A percentile compares a stretch with the other conserved stretches of the same genome.
These are phyloP conservation scores for Zoanthus sociatus DNA, from an alignment of 92 coral and sea anemone genomes.

Conservation along the genomic window DNA sequence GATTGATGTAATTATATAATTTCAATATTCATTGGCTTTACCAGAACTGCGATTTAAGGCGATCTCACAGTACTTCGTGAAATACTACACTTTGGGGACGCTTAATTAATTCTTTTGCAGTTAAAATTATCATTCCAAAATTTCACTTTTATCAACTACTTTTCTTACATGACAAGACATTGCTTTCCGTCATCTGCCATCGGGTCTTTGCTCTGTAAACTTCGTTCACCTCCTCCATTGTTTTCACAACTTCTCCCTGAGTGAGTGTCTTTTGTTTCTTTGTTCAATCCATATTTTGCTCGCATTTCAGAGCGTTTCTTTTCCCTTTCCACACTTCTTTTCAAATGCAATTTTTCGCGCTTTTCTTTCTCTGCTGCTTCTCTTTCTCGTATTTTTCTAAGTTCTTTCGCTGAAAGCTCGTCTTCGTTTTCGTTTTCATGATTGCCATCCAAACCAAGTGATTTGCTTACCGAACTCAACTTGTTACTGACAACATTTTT, in stretches of 20 bases:
- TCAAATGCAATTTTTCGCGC: slow-evolving; percentile 13
- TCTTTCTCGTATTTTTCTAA: slow-evolving; percentile 42
- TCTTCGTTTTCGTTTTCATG: slow-evolving; percentile 3
- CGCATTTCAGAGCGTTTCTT: slow-evolving; percentile 45
- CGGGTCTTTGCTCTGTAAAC: slow-evolving; percentile 4
- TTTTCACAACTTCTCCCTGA: neutral
- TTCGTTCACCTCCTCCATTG: slow-evolving; percentile 14
- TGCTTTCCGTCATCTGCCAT: slow-evolving; percentile 27
- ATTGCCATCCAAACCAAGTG: slow-evolving; percentile 21
- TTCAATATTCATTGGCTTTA: no score
- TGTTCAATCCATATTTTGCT: slow-evolving; percentile 39
- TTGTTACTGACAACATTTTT: slow-evolving; percentile 42
- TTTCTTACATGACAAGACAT: slow-evolving; percentile 37
- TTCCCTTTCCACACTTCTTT: slow-evolving; percentile 32
- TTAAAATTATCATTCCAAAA: no score
- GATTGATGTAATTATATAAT: no score
- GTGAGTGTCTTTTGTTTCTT: neutral
- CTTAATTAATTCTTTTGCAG: no score
- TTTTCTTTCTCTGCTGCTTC: slow-evolving; percentile 42
- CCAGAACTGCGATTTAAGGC: no score
- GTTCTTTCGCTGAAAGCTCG: slow-evolving; percentile 28
- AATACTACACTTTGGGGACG: no score
- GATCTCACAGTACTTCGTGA: no score
- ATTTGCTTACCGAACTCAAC: slow-evolving; percentile 29
- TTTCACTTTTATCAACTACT: no score